Base-by-base conservation (phyloP, 2,888 invertebrate genomes). In the Drosophila cracens region DNA sequence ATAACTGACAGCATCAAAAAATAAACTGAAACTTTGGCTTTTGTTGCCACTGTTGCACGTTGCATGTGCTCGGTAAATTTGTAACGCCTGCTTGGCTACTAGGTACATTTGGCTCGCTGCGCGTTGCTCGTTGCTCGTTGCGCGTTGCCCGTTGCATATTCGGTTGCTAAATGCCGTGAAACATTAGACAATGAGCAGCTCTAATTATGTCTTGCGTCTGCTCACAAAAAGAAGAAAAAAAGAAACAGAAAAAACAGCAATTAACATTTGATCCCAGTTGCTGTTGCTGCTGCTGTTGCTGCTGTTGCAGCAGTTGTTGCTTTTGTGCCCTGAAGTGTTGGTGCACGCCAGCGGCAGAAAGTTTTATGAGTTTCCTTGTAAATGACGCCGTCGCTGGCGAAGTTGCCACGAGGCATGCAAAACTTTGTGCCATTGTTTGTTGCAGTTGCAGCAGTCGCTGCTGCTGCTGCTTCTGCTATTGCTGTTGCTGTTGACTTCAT, bases 171-270 rank as follows among this genome's bases (percentile, higher is more conserved):
- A 85, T 88, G 84, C 86, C 84, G 46, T 77, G 86, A 80, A 80
- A 88, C 83, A 90, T 90, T 89, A 90, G 90, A 86, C 90, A 89
- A 89, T 82, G 83, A 76, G 77, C 60, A 83, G 74, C 88, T 80
- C 85, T 90, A 82, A 86, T 87, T 88, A 81, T 82, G 84, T 82
- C 89, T 83, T 75, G 75, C 64, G 49, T 63, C 72, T 77, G 68
- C 74, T 63, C 67, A 70, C 11, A n/a, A 31, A n/a, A 27, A 13
- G 16, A 6, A 18, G 2, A 1, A 36, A 25, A 53, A 7, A 27
- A 13, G 10, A 36, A 4, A 36, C 36, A 29, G 36, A 56, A 29
- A 74, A 75, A 90, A 75, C 83, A 79, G 83, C 82, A 87, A 87
- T 90, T 87, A 87, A 90, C 87, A 89, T 87, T 83, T 87, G 87